Evolutionary conservation across 2,888 invertebrate genomes (phyloP).

Genomic region (Hesperia comma): DNA sequence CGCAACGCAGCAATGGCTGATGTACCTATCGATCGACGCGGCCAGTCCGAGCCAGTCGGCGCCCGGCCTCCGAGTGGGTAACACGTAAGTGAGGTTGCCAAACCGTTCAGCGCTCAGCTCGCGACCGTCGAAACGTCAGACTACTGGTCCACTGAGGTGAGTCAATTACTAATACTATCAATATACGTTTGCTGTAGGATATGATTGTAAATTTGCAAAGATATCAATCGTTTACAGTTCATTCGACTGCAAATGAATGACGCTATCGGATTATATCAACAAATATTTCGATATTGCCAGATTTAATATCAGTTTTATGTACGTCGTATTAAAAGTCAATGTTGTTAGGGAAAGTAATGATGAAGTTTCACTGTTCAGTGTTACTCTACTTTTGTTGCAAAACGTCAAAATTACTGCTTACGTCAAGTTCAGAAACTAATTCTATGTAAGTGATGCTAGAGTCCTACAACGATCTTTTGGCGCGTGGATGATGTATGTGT

Average conservation of each 20-base stretch:
- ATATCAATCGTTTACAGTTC: conserved; percentile 23
- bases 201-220: conserved; percentile 1
- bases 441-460: neutral
- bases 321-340: conserved; percentile 5
- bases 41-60: conserved; percentile 79
- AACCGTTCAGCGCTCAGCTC: conserved; percentile 37
- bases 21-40: conserved; percentile 79
- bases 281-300: conserved; percentile 35
- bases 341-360: neutral
- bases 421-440: conserved; percentile 22
- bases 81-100: conserved; percentile 55
- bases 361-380: conserved; percentile 20
- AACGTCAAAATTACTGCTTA: conserved; percentile 19
- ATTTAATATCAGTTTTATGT: conserved; percentile 16
- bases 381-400: conserved; percentile 18
- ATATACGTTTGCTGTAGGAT: neutral
- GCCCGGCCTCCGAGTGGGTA: conserved; percentile 67
- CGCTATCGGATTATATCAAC: conserved; percentile 36
- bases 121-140: conserved; percentile 26
- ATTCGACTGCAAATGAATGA: conserved; percentile 29
- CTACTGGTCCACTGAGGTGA: conserved; percentile 40
- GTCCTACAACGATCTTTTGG: no score
- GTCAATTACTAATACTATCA: conserved; percentile 15
- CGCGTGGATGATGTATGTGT: no score
- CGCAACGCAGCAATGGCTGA: conserved; percentile 71